phyloP scores from a whole-genome alignment of 2,113 vertebrate genomes.

The Nesoenas mayeri region DNA sequence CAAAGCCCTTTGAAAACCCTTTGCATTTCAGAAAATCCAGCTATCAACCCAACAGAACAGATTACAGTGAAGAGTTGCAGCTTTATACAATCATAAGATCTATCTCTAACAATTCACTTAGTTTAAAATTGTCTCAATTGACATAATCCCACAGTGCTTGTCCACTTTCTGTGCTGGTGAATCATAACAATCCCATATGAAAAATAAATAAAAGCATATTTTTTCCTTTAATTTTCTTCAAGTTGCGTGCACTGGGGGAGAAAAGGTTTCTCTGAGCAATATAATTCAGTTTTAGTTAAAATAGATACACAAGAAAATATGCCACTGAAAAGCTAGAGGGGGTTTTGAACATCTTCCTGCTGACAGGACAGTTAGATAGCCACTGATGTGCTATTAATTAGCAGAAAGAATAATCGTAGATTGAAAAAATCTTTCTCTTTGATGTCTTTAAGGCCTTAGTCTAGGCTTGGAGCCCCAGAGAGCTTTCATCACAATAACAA shows the following conservation, averaged over 20 bases:
- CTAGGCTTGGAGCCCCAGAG: not conserved
- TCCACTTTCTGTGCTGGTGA: not conserved
- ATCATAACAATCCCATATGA: constrained; percentile 1
- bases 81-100: not conserved
- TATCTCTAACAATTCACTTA: not conserved
- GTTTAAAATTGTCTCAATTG: not conserved
- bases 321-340: not conserved
- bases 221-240: not conserved
- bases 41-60: not conserved
- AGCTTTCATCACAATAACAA: not conserved
- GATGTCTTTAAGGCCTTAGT: not conserved
- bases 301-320: constrained; percentile 2
- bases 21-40: not conserved
- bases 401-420: not conserved
- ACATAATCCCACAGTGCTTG: not conserved
- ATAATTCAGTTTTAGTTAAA: not conserved
- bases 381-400: constrained; percentile 26
- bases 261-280: constrained; percentile 25
- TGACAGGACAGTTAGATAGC: not conserved
- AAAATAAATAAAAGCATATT: not conserved
- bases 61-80: not conserved
- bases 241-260: not conserved
- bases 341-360: not conserved
- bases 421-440: constrained; percentile 6
- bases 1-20: constrained; percentile 23